Base-by-base conservation (phyloP, 2,797 vertebrate genomes). In the Propithecus deckenii region DNA sequence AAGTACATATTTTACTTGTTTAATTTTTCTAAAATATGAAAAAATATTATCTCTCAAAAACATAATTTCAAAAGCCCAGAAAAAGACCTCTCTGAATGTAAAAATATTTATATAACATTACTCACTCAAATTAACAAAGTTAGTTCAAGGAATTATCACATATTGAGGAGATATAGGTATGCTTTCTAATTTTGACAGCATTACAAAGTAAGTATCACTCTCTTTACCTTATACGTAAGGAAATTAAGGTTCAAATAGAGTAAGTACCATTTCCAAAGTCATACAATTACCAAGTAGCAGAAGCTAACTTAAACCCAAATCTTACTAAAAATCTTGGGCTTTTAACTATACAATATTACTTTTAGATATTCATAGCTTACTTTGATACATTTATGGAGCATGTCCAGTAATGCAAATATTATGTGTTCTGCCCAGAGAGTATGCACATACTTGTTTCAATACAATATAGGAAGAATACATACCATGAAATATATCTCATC, bases 51-150 rank as follows among this genome's bases (percentile, higher is more conserved):
- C 38, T 25, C 63, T 94, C 0, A 86, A 78, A 79, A 75, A 43
- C 5, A 17, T 9, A 89, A 76, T 84, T 89, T 86, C 35, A 55
- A 75, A 87, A 28, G 63, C 15, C 57, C 12, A 61, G 12, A 72
- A 79, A 91, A 92, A 67, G 41, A 83, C 12, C 5, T 18, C 14
- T 61, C 61, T 86, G 52, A 50, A 92, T 48, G 28, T 78, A 85
- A 92, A 86, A 88, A 71, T 48, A 91, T 18, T 8, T 61, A 59
- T 32, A 52, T 43, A 57, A 48, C 11, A 80, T 32, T n/a, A 86
- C 50, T 95, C 25, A 89, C 75, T 91, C 63, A 89, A 80, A 57
- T 65, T 75, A 94, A 95, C 48, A 65, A 91, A 86, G 57, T 46
- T 78, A 94, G 22, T 52, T 95, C 18, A 57, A 91, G n/a, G 9